A percentile compares a stretch with the other conserved stretches of the same genome.
Conservation (phyloP, 1,140 invertebrate species). For the Atta cephalotes region DNA sequence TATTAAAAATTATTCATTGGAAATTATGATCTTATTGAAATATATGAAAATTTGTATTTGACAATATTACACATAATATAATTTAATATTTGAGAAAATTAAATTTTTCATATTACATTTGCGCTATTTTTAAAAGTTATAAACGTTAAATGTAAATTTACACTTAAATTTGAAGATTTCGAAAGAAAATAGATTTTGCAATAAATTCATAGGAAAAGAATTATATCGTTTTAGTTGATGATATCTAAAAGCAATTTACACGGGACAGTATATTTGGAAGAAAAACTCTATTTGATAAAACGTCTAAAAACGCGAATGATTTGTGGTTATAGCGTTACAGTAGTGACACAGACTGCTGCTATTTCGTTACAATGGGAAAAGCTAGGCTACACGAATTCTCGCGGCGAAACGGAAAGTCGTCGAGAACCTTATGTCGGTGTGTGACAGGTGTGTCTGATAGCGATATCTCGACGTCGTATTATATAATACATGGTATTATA, state of each 20-base stretch:
- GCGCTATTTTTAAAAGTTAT: neutral
- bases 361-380: conserved; percentile 66
- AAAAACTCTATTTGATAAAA: conserved; percentile 9
- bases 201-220: neutral
- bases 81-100: neutral
- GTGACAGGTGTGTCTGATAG: conserved; percentile 67
- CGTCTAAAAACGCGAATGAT: conserved; percentile 50
- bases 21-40: neutral
- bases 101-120: neutral
- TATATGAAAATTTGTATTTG: neutral
- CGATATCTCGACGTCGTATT: conserved; percentile 47
- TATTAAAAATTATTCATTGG: neutral
- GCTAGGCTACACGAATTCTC: conserved; percentile 53
- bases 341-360: conserved; percentile 46
- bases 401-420: conserved; percentile 56
- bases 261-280: conserved; percentile 14
- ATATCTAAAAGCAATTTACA: conserved; percentile 31
- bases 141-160: neutral
- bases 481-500: conserved; percentile 21
- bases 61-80: neutral
- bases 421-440: conserved; percentile 37
- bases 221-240: conserved; percentile 9
- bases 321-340: conserved; percentile 50
- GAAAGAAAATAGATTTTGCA: neutral
- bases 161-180: conserved; percentile 3